These are phyloP conservation scores for Bagarius yarrelli DNA, from an alignment of 2,113 vertebrate species.

Conservation along the genomic window DNA sequence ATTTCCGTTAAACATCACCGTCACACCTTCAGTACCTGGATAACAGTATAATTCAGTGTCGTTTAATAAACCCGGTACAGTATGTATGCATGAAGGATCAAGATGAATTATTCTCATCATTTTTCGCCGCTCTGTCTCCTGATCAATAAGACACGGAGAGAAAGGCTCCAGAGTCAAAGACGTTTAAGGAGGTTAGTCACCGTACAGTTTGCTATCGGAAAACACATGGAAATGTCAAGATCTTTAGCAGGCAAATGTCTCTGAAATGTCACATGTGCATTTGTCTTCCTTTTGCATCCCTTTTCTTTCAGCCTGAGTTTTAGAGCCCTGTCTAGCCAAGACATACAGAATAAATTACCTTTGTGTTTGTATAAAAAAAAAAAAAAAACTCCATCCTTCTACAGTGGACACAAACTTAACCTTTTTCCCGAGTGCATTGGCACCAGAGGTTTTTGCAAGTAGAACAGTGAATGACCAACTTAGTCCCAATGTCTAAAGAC, in stretches of 20 bases:
- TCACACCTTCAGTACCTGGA: neutral
- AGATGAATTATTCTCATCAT: neutral
- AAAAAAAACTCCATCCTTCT: conserved; percentile 42
- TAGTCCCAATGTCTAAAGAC: conserved; percentile 40
- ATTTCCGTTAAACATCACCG: neutral
- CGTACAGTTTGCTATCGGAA: conserved; percentile 68
- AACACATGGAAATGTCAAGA: conserved; percentile 69
- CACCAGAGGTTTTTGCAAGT: conserved; percentile 40
- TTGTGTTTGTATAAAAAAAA: no score
- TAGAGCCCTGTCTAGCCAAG: no score
- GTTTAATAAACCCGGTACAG: neutral
- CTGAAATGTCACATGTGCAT: conserved; percentile 63
- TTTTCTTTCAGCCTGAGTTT: neutral
- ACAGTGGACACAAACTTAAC: conserved; percentile 39
- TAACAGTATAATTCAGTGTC: no score
- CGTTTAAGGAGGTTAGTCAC: conserved; percentile 62
- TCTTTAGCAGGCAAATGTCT: conserved; percentile 71
- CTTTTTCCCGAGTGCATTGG: conserved; percentile 33
- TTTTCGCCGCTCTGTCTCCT: conserved; percentile 8
- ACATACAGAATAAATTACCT: no score
- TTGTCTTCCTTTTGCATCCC: conserved; percentile 43
- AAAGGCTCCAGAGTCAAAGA: conserved; percentile 57
- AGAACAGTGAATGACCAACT: conserved; percentile 38
- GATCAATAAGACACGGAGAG: conserved; percentile 67
- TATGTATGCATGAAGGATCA: neutral